Conservation (phyloP, 1,140 invertebrate genomes). For the Hylyphantes graminicola region DNA sequence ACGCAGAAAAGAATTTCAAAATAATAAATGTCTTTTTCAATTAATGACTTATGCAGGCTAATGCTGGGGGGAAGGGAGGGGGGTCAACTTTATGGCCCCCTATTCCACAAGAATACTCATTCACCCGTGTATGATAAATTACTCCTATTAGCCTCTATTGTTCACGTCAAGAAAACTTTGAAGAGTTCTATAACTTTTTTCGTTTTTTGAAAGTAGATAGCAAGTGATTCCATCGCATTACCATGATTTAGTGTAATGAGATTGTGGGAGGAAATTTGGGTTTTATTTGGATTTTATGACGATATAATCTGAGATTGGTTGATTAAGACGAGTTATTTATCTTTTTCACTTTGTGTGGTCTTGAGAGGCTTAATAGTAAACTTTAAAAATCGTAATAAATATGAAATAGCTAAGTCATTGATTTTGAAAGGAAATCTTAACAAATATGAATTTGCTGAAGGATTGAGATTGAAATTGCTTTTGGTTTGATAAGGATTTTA, state of each 20-base stretch:
- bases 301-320: too few relatives aligned
- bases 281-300: too few relatives aligned
- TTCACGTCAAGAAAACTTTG: slow-evolving; percentile 31
- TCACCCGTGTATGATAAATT: slow-evolving; percentile 44
- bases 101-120: slow-evolving; percentile 2
- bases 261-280: slow-evolving; percentile 4
- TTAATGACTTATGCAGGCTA: slow-evolving; percentile 31
- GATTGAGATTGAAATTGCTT: too few relatives aligned
- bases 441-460: too few relatives aligned
- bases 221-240: slow-evolving; percentile 43
- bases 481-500: too few relatives aligned
- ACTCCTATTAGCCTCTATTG: slow-evolving; percentile 28
- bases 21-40: slow-evolving; percentile 38
- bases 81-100: neutral
- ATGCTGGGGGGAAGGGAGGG: neutral
- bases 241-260: slow-evolving; percentile 44
- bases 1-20: slow-evolving; percentile 37
- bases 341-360: too few relatives aligned
- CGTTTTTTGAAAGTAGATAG: slow-evolving; percentile 37
- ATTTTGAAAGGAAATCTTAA: too few relatives aligned
- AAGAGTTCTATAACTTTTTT: slow-evolving; percentile 37
- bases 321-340: too few relatives aligned
- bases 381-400: too few relatives aligned
- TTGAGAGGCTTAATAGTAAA: too few relatives aligned
- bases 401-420: too few relatives aligned